Percentiles rank a stretch among this genome's conserved stretches.
Conservation (phyloP, 2,888 invertebrate genomes). For the Ceraclea dissimilis region DNA sequence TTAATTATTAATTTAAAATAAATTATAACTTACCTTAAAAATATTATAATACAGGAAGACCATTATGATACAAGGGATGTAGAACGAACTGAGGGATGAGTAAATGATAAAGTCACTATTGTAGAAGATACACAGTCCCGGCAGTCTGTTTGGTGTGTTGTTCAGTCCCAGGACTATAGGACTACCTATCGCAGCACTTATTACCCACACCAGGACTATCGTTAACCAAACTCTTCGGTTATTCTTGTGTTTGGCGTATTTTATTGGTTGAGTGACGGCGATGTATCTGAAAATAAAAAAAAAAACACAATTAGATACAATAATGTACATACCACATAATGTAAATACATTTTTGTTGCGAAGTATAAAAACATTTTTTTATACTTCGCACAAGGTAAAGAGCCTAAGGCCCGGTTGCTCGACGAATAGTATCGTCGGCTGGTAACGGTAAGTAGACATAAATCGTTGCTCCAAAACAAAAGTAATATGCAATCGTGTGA, state of each 20-base stretch:
- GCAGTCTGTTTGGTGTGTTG: conserved; percentile 78
- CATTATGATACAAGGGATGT: conserved; percentile 98
- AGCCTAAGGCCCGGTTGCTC: no score
- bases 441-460: no score
- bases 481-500: no score
- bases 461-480: no score
- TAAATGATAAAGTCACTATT: conserved; percentile 97
- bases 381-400: no score
- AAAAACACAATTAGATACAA: conserved; percentile 2
- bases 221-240: conserved; percentile 90
- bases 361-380: no score
- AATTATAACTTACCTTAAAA: conserved; percentile 65
- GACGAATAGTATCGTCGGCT: no score
- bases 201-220: conserved; percentile 91
- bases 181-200: conserved; percentile 85
- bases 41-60: conserved; percentile 96
- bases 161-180: conserved; percentile 95
- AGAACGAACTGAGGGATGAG: conserved; percentile 97
- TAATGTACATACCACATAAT: not conserved
- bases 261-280: conserved; percentile 97
- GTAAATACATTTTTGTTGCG: no score
- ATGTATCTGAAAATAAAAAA: conserved; percentile 71
- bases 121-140: conserved; percentile 89
- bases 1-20: no score
- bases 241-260: conserved; percentile 98